Percentiles rank a stretch among this genome's conserved stretches.
Evolutionary conservation across 2,888 invertebrate genomes (phyloP).

Genomic region (Synergus itoensis): DNA sequence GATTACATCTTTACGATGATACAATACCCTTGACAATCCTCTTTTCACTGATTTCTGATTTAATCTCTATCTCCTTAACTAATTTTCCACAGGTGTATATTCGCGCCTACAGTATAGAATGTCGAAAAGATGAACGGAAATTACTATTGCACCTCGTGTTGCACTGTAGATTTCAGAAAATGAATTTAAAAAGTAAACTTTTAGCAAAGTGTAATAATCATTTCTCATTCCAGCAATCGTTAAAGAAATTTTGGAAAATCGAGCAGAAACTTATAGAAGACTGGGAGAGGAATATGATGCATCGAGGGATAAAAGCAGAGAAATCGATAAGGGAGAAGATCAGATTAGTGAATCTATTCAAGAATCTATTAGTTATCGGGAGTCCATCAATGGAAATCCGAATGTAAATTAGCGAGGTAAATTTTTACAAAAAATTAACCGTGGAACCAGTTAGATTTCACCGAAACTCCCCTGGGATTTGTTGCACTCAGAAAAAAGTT

Average conservation of each 20-base stretch:
- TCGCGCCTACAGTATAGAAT: neutral
- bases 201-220: too few species aligned
- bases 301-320: constrained; percentile 59
- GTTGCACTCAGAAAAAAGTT: too few species aligned
- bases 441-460: too few species aligned
- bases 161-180: neutral
- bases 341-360: constrained; percentile 56
- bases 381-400: constrained; percentile 48
- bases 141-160: too few species aligned
- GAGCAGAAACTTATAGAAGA: constrained; percentile 82
- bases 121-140: neutral
- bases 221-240: constrained; percentile 84
- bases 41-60: neutral
- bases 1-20: neutral
- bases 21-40: too few species aligned
- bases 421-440: neutral
- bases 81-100: neutral
- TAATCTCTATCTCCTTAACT: too few species aligned
- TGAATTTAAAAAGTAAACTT: neutral
- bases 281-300: constrained; percentile 74
- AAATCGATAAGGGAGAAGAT: constrained; percentile 66
- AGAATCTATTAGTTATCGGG: constrained; percentile 56
- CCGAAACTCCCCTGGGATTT: too few species aligned
- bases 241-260: constrained; percentile 87
- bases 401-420: constrained; percentile 49